Conservation (phyloP, 2,797 vertebrate species). For the Enteromius radiatus region DNA sequence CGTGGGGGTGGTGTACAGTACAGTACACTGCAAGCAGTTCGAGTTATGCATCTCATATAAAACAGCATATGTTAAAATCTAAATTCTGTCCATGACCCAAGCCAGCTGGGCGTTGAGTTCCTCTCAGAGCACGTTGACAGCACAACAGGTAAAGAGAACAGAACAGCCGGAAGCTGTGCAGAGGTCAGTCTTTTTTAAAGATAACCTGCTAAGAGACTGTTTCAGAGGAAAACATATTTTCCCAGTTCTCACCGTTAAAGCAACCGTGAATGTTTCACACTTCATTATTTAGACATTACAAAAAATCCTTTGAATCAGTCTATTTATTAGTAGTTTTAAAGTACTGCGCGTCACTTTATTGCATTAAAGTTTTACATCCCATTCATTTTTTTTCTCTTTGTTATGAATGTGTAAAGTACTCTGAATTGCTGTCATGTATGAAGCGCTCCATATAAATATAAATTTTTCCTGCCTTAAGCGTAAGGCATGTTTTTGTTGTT, state of each 20-base stretch:
- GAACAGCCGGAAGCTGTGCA: conserved; percentile 25
- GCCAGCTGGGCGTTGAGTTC: background rate
- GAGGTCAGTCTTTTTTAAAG: conserved; percentile 24
- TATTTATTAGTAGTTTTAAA: background rate
- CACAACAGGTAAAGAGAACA: conserved; percentile 33
- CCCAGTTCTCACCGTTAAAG: background rate
- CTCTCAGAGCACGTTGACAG: conserved; percentile 14
- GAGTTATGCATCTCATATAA: background rate
- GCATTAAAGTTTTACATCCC: background rate
- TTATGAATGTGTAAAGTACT: background rate
- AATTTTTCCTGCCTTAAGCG: background rate
- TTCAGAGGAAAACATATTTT: conserved; percentile 25
- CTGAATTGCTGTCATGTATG: conserved; percentile 1
- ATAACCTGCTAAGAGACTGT: background rate
- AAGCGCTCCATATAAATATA: background rate
- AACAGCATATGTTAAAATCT: conserved; percentile 23
- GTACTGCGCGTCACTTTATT: background rate
- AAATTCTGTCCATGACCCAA: conserved; percentile 26
- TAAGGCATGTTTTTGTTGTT: background rate
- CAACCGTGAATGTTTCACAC: background rate
- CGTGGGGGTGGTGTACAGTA: background rate
- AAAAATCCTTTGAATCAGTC: no score
- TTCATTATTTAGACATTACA: background rate
- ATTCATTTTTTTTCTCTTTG: background rate
- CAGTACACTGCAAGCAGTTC: background rate